A percentile compares a stretch with the other conserved stretches of the same genome.
Conservation (phyloP, 2,113 vertebrate species). For the Meleagris gallopavo region DNA sequence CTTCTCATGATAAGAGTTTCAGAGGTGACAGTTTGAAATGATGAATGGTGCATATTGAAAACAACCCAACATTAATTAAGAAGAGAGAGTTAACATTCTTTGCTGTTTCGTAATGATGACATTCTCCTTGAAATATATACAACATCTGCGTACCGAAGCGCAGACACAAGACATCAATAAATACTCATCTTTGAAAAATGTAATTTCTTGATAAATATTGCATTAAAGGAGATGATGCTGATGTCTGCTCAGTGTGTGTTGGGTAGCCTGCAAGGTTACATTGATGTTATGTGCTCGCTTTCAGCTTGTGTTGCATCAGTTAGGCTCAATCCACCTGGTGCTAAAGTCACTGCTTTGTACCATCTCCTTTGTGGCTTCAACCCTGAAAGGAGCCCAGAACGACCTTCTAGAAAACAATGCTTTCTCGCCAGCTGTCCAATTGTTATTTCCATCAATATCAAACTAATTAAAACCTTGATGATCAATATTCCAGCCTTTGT, state of each 20-base stretch:
- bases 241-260: background rate
- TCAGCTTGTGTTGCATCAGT: background rate
- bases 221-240: slow-evolving; percentile 29
- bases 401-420: background rate
- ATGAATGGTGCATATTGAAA: rapidly evolving
- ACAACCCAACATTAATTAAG: slow-evolving; percentile 27
- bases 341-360: background rate
- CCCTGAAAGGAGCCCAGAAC: background rate
- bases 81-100: background rate
- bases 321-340: background rate
- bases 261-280: background rate
- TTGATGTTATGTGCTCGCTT: background rate
- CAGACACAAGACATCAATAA: slow-evolving; percentile 10
- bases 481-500: slow-evolving; percentile 18
- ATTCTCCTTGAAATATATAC: slow-evolving; percentile 21
- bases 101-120: slow-evolving; percentile 7
- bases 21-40: background rate
- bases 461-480: slow-evolving; percentile 8
- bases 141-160: background rate
- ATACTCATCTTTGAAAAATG: slow-evolving; percentile 15
- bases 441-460: slow-evolving; percentile 22
- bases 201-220: slow-evolving; percentile 36
- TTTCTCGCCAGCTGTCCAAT: background rate
- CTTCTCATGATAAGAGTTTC: background rate
- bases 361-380: background rate